Percentiles rank a stretch among this genome's conserved stretches.
Conservation (phyloP, 2,797 vertebrate species). For the Periophthalmus magnuspinnatus region DNA sequence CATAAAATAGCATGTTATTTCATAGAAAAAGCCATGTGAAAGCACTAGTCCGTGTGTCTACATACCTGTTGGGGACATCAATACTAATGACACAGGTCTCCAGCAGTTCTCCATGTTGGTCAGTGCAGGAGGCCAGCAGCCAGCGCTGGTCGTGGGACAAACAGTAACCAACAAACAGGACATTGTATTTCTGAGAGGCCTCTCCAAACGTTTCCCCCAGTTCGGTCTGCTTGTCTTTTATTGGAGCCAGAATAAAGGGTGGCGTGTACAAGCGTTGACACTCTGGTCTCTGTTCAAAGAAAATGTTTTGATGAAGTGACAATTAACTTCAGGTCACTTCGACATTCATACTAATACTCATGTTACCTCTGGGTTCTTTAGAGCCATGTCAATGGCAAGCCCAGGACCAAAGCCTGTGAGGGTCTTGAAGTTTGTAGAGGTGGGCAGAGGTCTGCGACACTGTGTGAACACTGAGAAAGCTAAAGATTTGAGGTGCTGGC, state of each 20-base stretch:
- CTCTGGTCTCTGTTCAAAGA: slow-evolving; percentile 85
- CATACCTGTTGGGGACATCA: slow-evolving; percentile 93
- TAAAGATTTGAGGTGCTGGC: slow-evolving; percentile 97
- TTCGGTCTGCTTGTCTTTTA: slow-evolving; percentile 98
- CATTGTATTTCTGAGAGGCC: slow-evolving; percentile 96
- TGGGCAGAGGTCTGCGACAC: slow-evolving; percentile 91
- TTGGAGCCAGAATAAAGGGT: slow-evolving; percentile 95
- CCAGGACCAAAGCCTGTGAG: slow-evolving; percentile 97
- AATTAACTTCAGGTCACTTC: neutral
- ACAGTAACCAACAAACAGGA: slow-evolving; percentile 98
- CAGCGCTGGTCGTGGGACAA: slow-evolving; percentile 97
- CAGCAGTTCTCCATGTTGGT: slow-evolving; percentile 95
- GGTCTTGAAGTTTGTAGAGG: slow-evolving; percentile 95
- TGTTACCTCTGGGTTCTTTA: slow-evolving; percentile 92
- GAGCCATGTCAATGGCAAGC: slow-evolving; percentile 93
- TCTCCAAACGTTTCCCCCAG: slow-evolving; percentile 97
- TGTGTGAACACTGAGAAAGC: slow-evolving; percentile 98
- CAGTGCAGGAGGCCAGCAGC: slow-evolving; percentile 96
- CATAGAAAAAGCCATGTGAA: neutral
- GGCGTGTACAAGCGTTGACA: slow-evolving; percentile 93
- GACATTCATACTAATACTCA: too few relatives aligned
- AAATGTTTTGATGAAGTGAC: neutral
- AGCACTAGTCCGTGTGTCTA: neutral
- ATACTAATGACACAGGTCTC: slow-evolving; percentile 98
- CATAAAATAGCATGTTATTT: neutral